Conservation (phyloP, 2,888 invertebrate genomes). For the Ochropacha duplaris region DNA sequence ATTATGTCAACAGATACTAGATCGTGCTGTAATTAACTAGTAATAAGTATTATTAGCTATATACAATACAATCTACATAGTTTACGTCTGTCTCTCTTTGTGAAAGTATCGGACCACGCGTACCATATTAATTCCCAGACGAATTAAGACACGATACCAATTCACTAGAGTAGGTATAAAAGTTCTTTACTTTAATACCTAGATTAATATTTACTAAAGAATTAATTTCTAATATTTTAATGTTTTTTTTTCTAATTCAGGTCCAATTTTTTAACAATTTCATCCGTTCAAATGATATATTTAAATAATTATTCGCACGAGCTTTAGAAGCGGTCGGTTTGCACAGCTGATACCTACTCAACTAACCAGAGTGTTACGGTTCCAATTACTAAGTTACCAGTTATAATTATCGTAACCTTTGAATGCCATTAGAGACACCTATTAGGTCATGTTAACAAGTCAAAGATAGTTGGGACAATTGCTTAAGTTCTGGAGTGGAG, state of each 20-base stretch:
- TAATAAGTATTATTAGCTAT: conserved; percentile 56
- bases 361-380: background rate
- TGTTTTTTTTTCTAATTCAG: background rate
- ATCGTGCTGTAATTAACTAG: conserved; percentile 52
- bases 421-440: background rate
- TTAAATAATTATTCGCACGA: background rate
- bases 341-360: background rate
- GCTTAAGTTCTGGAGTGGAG: background rate
- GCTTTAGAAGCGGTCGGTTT: background rate
- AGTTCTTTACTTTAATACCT: conserved; percentile 1
- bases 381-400: background rate
- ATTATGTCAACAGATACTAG: conserved; percentile 48
- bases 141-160: background rate
- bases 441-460: background rate
- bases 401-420: background rate
- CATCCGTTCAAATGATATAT: background rate
- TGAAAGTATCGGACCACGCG: background rate
- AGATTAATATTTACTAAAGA: background rate
- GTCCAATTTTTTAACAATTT: background rate
- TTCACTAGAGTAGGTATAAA: conserved; percentile 1
- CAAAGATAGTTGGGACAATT: background rate
- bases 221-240: background rate
- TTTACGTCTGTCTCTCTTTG: conserved; percentile 52
- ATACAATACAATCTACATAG: conserved; percentile 65
- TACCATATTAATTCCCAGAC: background rate